Evolutionary conservation across 2,888 invertebrate species (phyloP), one percentile per base, ranked within the genome.

Genomic region (Cataglyphis albicans): DNA sequence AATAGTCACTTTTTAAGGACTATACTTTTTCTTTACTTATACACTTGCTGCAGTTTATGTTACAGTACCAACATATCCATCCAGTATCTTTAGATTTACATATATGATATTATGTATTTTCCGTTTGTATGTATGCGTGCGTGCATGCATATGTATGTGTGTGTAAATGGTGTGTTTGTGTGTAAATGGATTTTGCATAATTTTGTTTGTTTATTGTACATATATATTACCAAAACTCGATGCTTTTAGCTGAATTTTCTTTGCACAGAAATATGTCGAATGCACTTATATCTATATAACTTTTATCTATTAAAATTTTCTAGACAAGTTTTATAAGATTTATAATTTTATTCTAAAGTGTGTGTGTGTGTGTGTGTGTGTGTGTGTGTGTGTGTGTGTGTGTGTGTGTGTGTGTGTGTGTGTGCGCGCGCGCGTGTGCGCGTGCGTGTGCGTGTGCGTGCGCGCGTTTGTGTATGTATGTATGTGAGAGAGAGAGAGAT

Each of bases 1-100:
- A 44, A 55, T 75, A 76, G 78, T 78, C 70, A 82, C 85, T 87
- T 84, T 84, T 73, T 81, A 82, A 84, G 75, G 75, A 57, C 3
- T 63, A 55, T 52, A 18, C n/a, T 5, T 25, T 38, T 67, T 57
- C 41, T 44, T 68, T 59, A 44, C 32, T 68, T 35, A 32, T 44
- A 59, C n/a, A 64, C 9, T 61, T 70, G 9, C 15, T 32, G 55
- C 29, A 57, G 18, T 78, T 78, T 68, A n/a, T 68, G 57, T 78
- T 59, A 35, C 29, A 65, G 55, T 57, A 57, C 57, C 15, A 65
- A 78, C 41, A 44, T 65, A 9, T 68, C 32, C 29, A 68, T 61
- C 25, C 38, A 78, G 18, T 59, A 67, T 78, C 41, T 41, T 67
- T 78, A 78, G 44, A 48, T 70, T 57, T 25, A 25, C 25, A 25